Base-by-base conservation (phyloP, 2,888 invertebrate species). In the Drosophila anomelani region DNA sequence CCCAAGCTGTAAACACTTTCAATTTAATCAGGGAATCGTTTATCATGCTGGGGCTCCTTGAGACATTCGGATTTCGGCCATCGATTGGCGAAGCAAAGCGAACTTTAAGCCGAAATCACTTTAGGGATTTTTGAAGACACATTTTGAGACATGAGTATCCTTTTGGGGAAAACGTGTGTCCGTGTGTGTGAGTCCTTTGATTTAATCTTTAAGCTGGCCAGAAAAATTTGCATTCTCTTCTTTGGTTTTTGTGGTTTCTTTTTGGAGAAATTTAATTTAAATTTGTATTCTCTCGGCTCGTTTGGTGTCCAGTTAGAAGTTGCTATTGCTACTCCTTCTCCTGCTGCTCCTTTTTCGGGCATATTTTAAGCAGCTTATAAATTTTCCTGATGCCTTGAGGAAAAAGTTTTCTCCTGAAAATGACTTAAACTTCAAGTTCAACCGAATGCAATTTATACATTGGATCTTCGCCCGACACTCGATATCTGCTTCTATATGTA, bases 41-140 rank as follows among this genome's bases (percentile, higher is more conserved):
- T 44, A 62, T 62, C 61, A 59, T 56, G 38, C 6, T 15, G 46
- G 36, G 46, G 36, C 20, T 60, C 20, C 39, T 34, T 15, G 60
- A 36, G 44, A 36, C 44, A 13, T 15, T 34, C 12, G 9, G 23
- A 17, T n/a, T n/a, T n/a, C 9, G 39, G 39, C 15, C 34, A 47
- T 63, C 61, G 64, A 66, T 51, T 66, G 49, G 54, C 17, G 23
- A 12, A n/a, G 54, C 17, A 15, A 12, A n/a, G 13, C 58, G 15
- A 44, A 49, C 58, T 59, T 59, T 49, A 59, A 54, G 29, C 64
- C 63, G 10, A 51, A 64, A 64, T 64, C 64, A 43, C 64, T 64
- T 64, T 29, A 10, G 64, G 49, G 66, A 64, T 15, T 49, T 64
- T 51, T 39, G 3, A 9, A 54, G 39, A 32, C 54, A 59, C 29